A percentile compares a stretch with the other conserved stretches of the same genome.
These are phyloP conservation scores for Napeogenes inachia DNA, from an alignment of 2,888 invertebrate genomes.

Conservation along the genomic window DNA sequence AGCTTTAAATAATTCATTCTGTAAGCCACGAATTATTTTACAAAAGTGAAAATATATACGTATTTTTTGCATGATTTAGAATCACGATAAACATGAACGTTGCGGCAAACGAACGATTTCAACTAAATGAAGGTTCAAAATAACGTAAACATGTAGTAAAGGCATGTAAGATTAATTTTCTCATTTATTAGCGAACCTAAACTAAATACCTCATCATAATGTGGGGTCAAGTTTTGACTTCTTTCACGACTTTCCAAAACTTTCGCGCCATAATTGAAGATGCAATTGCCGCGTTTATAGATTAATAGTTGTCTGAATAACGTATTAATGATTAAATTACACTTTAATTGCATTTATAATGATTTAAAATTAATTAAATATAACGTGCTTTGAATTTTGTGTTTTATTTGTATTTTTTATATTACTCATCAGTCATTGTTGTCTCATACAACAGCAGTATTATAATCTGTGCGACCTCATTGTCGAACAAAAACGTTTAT, in stretches of 20 bases:
- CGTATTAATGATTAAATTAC: constrained; percentile 6
- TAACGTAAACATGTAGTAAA: neutral
- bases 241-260: constrained; percentile 33
- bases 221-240: constrained; percentile 26
- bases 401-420: neutral
- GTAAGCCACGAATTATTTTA: neutral
- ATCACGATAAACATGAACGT: neutral
- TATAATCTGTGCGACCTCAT: constrained; percentile 6
- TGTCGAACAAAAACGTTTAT: constrained; percentile 28
- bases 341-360: too few species aligned
- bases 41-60: neutral
- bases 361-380: too few species aligned
- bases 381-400: too few species aligned
- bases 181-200: constrained; percentile 12
- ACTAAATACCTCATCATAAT: constrained; percentile 23
- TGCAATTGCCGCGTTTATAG: constrained; percentile 10
- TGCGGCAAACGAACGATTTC: neutral
- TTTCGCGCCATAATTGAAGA: constrained; percentile 32
- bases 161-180: neutral
- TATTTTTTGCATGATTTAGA: neutral
- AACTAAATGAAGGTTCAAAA: neutral
- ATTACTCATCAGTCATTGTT: neutral
- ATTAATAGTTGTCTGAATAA: constrained; percentile 14
- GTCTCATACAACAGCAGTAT: neutral
- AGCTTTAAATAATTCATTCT: constrained; percentile 3